A percentile compares a stretch with the other conserved stretches of the same genome.
phyloP scores from a whole-genome alignment of 1,140 invertebrate species.

The Galleria mellonella region DNA sequence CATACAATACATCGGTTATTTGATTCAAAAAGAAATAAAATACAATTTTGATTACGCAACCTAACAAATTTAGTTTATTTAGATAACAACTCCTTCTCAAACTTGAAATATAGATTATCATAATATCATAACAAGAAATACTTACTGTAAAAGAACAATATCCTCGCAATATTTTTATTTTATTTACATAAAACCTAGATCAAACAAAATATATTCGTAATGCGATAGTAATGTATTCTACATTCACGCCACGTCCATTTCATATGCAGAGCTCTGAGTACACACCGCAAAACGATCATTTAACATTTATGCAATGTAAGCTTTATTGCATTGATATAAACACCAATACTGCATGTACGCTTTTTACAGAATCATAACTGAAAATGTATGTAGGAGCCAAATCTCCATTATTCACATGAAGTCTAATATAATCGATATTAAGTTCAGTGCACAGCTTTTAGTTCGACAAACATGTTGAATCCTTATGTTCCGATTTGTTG shows the following conservation, averaged over 20 bases:
- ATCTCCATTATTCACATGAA: conserved; percentile 1
- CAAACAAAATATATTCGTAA: conserved; percentile 37
- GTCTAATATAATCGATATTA: conserved; percentile 13
- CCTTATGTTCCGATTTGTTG: background rate
- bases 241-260: conserved; percentile 28
- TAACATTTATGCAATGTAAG: too few relatives aligned
- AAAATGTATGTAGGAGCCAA: too few relatives aligned
- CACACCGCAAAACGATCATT: conserved; percentile 4
- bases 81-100: too few relatives aligned
- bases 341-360: too few relatives aligned
- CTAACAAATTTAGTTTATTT: too few relatives aligned
- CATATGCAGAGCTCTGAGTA: conserved; percentile 14
- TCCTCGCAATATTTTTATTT: conserved; percentile 10
- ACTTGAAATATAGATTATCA: too few relatives aligned
- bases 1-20: too few relatives aligned
- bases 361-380: too few relatives aligned
- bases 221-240: conserved; percentile 34
- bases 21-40: too few relatives aligned
- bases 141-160: conserved; percentile 2
- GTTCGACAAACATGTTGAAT: conserved; percentile 10
- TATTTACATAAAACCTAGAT: conserved; percentile 29
- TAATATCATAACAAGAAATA: too few relatives aligned
- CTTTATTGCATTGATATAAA: too few relatives aligned
- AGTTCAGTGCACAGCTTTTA: conserved; percentile 13
- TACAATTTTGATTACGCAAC: too few relatives aligned